Evolutionary conservation across 2,113 vertebrate species (phyloP), one percentile per base, ranked within the genome.

Genomic region (Amia ocellicauda): DNA sequence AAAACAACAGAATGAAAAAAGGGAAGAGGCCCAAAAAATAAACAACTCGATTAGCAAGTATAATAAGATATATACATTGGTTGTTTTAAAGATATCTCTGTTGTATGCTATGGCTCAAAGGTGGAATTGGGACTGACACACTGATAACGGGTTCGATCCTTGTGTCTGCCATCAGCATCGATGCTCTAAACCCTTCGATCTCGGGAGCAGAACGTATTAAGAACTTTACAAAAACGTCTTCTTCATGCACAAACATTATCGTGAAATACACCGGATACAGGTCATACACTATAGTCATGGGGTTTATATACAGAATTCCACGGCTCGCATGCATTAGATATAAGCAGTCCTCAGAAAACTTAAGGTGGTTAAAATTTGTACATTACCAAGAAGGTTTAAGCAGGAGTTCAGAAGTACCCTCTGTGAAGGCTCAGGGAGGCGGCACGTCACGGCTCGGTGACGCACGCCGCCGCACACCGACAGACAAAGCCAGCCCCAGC

Each of bases 231-330:
- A 27, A 76, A 13, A 26, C 28, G 23, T 58, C 55, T 22, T 67
- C 23, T 61, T 73, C 84, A 83, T 78, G 80, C 84, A 73, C 61
- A 50, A 28, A 75, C 70, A 69, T 26, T 62, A 52, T 63, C 16
- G 49, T 69, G n/a, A 27, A 50, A 73, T 51, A 80, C 20, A 68
- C 51, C 26, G 54, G 13, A 67, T 51, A 58, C 28, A 57, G 16
- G 9, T 43, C 7, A 22, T 50, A 58, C 45, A 58, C 5, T 50
- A 62, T 3, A 57, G 68, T 71, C 69, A 65, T 47, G 51, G 69
- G 40, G 70, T 72, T 57, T 79, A 85, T 85, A 77, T 83, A 83
- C 80, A 83, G 54, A 63, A 64, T 68, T 74, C 4, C 68, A 70
- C 57, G 62, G 70, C 69, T 22, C 8, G 69, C 84, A 85, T 89